Evolutionary conservation across 2,888 invertebrate genomes (phyloP), one percentile per base, ranked within the genome.

Genomic region (Tanytarsus gracilentus): DNA sequence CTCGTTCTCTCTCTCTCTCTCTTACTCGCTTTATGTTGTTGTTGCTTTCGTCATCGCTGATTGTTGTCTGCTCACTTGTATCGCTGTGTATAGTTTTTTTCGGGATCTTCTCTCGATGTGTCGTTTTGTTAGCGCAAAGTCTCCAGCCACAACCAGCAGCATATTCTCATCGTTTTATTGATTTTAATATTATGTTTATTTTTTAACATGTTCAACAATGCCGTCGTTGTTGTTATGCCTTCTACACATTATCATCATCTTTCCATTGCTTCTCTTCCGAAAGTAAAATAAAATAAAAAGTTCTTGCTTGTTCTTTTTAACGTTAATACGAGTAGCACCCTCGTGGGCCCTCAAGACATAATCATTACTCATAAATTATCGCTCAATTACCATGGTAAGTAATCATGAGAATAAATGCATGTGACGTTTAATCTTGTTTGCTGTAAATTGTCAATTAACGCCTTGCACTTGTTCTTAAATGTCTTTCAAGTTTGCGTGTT

Each of bases 1-100:
- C 30, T 53, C 30, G 27, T 40, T 18, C 40, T 55, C 51, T 53
- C 33, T 53, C 21, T 52, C 25, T 50, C 29, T 30, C 25, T 30
- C 29, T 23, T 26, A 39, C 36, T 36, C 40, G 55, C 36, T 33
- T n/a, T 55, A n/a, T 14, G 55, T 55, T 21, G 11, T 39, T n/a
- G 23, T 18, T 48, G 40, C 40, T 40, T 33, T 33, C 33, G 33
- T 33, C 16, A 49, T 49, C 18, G 40, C 14, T 40, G 11, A n/a
- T 40, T 40, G n/a, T n/a, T 18, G 18, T 7, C 14, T 3, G 18
- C 14, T 40, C 18, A 18, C 14, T 40, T 16, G 3, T 30, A 30
- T 44, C n/a, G 49, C 26, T 49, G 25, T 49, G 21, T 23, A 23
- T 49, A 11, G 39, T 39, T 16, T 4, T 39, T 39, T 39, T 39